Percentiles rank a stretch among this genome's conserved stretches.
phyloP scores from a whole-genome alignment of 2,113 vertebrate genomes.

The Tauraco erythrolophus region DNA sequence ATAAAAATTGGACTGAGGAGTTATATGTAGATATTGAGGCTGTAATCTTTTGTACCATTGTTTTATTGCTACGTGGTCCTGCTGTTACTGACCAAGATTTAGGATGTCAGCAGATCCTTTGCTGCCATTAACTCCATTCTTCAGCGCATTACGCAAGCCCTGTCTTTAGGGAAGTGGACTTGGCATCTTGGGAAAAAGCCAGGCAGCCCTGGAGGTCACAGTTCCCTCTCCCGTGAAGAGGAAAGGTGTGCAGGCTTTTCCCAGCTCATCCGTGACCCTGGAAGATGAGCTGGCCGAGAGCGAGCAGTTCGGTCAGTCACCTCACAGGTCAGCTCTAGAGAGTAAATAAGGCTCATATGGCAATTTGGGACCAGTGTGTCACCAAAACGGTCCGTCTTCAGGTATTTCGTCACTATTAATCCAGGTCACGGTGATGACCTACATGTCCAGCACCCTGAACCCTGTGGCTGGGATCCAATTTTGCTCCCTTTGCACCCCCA shows the following conservation, averaged over 20 bases:
- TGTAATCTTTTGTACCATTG: background rate
- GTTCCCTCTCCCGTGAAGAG: too few species aligned
- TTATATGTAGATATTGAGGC: background rate
- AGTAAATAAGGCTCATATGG: background rate
- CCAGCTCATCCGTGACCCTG: background rate
- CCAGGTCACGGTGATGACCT: background rate
- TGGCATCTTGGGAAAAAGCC: rapidly evolving
- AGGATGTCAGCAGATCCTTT: background rate
- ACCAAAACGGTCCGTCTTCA: background rate
- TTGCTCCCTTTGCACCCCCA: background rate
- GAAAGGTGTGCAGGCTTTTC: background rate
- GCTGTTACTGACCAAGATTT: background rate
- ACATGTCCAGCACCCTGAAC: background rate
- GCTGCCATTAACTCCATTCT: background rate
- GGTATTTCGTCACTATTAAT: background rate
- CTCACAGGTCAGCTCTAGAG: background rate
- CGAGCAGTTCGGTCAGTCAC: background rate
- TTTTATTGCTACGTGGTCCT: background rate
- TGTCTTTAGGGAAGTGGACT: background rate
- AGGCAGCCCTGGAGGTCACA: background rate
- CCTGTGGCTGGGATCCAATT: background rate
- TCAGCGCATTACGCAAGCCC: background rate
- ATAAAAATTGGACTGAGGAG: background rate
- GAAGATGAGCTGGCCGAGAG: background rate
- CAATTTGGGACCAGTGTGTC: background rate